Conservation (phyloP, 2,797 vertebrate genomes). For the Pseudochirops corinnae region DNA sequence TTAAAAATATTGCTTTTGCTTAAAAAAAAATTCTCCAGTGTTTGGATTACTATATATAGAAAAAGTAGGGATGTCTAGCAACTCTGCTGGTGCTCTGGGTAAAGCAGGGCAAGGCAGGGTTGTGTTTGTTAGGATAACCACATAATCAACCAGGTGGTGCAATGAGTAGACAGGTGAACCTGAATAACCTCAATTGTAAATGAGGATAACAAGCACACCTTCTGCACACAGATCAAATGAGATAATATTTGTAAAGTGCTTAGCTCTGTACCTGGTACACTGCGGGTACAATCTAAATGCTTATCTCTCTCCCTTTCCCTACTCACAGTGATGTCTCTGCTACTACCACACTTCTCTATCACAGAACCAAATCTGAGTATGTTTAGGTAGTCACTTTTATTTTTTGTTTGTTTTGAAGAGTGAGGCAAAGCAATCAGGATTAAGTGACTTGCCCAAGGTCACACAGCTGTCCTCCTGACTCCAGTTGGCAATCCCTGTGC, state of each 20-base stretch:
- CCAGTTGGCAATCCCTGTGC: no score
- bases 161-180: neutral
- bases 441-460: no score
- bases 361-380: neutral
- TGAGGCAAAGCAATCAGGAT: no score
- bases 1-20: neutral
- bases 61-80: neutral
- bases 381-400: constrained; percentile 4
- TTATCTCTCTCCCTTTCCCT: neutral
- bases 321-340: neutral
- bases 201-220: neutral
- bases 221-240: neutral
- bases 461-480: no score
- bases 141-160: neutral
- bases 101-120: rapidly evolving
- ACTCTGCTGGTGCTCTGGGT: neutral
- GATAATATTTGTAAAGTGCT: neutral
- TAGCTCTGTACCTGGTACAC: neutral
- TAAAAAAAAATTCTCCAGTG: neutral
- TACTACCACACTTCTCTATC: neutral
- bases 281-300: neutral
- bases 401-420: no score
- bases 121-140: neutral
- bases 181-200: neutral
- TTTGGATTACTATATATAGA: neutral